Base-by-base conservation (phyloP, 2,113 vertebrate genomes). In the Leucopternis melanops region DNA sequence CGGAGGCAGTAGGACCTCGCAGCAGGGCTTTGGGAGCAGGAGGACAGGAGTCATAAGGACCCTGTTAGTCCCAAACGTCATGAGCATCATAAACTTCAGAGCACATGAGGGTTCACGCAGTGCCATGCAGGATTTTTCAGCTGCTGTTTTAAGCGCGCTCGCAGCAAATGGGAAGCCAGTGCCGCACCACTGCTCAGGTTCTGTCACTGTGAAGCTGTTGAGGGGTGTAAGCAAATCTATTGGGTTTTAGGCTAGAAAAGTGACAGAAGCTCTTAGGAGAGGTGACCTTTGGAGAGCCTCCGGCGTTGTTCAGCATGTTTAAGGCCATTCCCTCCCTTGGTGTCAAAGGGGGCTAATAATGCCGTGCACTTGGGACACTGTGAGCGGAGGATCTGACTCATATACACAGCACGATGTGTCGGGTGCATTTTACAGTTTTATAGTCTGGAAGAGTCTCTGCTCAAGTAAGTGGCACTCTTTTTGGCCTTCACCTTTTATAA, bases 381-480 rank as follows among this genome's bases (percentile, higher is more conserved):
- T 1, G 11, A 55, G 47, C 6, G 2, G 29, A 72, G 40, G 32
- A 3, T 25, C 69, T 63, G 65, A 69, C 59, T 91, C 86, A 27
- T 2, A 0, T 11, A 36, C 9, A 1, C 54, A 7, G 8, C 3
- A 0, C 2, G 16, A 58, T 55, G 27, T 26, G 20, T 17, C 3
- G 5, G 31, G 54, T 55, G 32, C 13, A 8, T 54, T 75, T 84
- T 75, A 32, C 29, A 22, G 34, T 78, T 84, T 84, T 65, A 11
- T 13, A 22, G 36, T 15, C 89, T 40, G 21, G 26, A 65, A 65
- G 21, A 73, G 13, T 23, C 65, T 57, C 29, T 69, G 40, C 47
- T 55, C 8, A 22, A 38, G 31, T 19, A 62, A 8, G 1, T 27
- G 59, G 16, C 42, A 4, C 16, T 80, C 22, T 22, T 77, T 44